Evolutionary conservation across 2,797 vertebrate genomes (phyloP).

Genomic region (Lacerta agilis): DNA sequence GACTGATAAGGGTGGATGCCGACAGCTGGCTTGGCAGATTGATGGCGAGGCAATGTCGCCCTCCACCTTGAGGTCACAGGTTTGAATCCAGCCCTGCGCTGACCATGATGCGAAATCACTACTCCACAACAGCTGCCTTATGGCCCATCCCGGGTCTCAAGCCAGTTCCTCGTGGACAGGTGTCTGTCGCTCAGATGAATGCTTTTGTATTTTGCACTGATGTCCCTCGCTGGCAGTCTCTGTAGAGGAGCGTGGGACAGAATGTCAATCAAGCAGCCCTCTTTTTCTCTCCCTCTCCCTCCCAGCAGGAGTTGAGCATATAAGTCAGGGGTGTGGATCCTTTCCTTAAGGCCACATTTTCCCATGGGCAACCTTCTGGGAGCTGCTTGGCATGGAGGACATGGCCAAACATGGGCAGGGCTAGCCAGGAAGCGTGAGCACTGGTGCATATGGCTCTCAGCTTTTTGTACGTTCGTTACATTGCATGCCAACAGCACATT

Average conservation of each 20-base stretch:
- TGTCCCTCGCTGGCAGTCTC: not conserved
- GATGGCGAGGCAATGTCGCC: not conserved
- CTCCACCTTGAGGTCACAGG: not conserved
- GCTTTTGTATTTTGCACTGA: not conserved
- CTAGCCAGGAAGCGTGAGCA: no score
- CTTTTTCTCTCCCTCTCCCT: not conserved
- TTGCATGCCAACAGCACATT: no score
- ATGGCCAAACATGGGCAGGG: no score
- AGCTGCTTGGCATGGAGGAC: no score
- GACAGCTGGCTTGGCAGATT: constrained; percentile 3
- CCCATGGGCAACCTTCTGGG: no score
- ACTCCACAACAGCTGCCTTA: not conserved
- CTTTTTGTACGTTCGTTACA: no score
- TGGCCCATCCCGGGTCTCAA: not conserved
- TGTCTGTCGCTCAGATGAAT: not conserved
- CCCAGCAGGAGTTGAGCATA: not conserved
- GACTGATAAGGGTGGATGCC: not conserved
- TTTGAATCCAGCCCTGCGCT: not conserved
- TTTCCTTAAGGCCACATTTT: no score
- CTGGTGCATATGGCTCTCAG: no score
- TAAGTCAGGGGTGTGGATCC: not conserved
- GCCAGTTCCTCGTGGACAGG: not conserved
- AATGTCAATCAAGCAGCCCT: not conserved
- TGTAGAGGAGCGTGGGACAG: not conserved
- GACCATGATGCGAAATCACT: not conserved